Conservation (phyloP, 2,888 invertebrate genomes). For the Epinotia brunnichana region DNA sequence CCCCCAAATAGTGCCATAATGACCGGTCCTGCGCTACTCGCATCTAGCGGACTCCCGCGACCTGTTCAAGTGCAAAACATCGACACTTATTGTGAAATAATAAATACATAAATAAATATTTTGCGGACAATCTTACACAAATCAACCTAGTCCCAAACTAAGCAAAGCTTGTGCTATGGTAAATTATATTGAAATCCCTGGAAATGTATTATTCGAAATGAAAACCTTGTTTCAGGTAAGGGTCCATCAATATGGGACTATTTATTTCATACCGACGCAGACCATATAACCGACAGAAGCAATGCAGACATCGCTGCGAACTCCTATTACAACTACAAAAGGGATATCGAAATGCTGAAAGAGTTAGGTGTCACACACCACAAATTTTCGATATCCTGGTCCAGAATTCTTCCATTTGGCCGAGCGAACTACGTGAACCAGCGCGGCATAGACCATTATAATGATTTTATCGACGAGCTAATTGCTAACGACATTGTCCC, state of each 20-base stretch:
- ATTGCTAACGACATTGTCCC: conserved; percentile 81
- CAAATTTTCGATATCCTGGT: conserved; percentile 86
- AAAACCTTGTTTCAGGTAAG: conserved; percentile 21
- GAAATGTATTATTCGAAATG: neutral
- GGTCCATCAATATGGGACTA: conserved; percentile 35
- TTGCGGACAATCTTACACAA: too few species aligned
- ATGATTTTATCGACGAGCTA: conserved; percentile 85
- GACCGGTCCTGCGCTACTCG: too few species aligned
- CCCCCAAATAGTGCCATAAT: too few species aligned
- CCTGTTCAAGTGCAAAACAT: too few species aligned
- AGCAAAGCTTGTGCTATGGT: too few species aligned
- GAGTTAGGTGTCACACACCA: conserved; percentile 75
- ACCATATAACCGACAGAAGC: conserved; percentile 13
- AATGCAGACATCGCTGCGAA: conserved; percentile 32
- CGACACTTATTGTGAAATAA: too few species aligned
- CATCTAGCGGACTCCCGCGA: too few species aligned
- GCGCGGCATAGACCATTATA: conserved; percentile 86
- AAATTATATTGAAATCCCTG: too few species aligned
- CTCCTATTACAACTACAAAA: conserved; percentile 46
- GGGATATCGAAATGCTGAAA: conserved; percentile 81
- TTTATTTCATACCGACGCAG: conserved; percentile 11
- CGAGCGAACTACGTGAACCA: conserved; percentile 80
- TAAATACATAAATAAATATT: too few species aligned
- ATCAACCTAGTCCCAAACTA: too few species aligned
- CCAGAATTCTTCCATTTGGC: conserved; percentile 85